A percentile compares a stretch with the other conserved stretches of the same genome.
Evolutionary conservation across 2,113 vertebrate genomes (phyloP).

Genomic region (Eulemur rufifrons): DNA sequence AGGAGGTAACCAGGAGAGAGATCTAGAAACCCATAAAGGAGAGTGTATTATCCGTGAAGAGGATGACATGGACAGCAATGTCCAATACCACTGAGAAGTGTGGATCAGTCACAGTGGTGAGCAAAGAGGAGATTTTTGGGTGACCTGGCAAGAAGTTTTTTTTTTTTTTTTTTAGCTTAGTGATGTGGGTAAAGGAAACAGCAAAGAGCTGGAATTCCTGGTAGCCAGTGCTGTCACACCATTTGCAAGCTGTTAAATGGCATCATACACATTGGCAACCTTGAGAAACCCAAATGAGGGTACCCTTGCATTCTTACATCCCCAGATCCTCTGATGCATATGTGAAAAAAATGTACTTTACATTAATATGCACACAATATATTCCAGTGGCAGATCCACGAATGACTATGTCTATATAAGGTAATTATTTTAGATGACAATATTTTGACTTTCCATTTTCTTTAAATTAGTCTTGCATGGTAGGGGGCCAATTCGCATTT

Average conservation of each 20-base stretch:
- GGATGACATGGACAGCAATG: accelerated
- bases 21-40: background rate
- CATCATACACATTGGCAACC: background rate
- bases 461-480: constrained; percentile 67
- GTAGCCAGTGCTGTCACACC: background rate
- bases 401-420: constrained; percentile 36
- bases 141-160: background rate
- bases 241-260: background rate
- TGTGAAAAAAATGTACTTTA: background rate
- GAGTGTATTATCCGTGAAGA: background rate
- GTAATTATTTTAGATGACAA: constrained; percentile 66
- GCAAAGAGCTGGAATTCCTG: background rate
- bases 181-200: background rate
- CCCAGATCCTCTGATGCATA: background rate
- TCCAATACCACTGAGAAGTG: background rate
- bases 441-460: constrained; percentile 72
- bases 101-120: accelerated
- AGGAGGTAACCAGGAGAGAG: background rate
- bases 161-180: background rate
- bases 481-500: constrained; percentile 64
- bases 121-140: too few relatives aligned
- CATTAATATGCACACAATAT: background rate
- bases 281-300: background rate
- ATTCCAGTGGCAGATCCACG: constrained; percentile 45
- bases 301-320: background rate